These are phyloP conservation scores for Camponotus vicinus DNA, from an alignment of 1,140 invertebrate species.

Conservation along the genomic window DNA sequence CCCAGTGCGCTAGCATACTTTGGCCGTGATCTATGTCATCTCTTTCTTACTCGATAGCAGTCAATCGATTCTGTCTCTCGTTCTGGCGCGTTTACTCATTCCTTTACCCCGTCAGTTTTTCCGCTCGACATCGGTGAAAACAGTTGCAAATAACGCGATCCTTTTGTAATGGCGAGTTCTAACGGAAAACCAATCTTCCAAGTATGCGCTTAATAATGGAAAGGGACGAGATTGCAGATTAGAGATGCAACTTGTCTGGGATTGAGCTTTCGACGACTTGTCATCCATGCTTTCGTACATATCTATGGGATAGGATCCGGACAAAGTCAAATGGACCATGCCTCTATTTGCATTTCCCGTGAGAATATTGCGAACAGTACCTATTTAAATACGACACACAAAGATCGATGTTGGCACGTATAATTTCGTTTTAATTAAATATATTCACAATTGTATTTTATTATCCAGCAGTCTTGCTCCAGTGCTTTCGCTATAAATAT, in stretches of 20 bases:
- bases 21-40: slow-evolving; percentile 53
- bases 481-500: not conserved
- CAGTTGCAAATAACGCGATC: not conserved
- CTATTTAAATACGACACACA: slow-evolving; percentile 30
- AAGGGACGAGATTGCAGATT: slow-evolving; percentile 21
- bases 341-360: slow-evolving; percentile 20
- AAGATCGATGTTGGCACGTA: not conserved
- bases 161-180: not conserved
- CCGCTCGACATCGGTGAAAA: slow-evolving; percentile 12
- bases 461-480: not conserved
- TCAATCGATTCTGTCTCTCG: slow-evolving; percentile 49
- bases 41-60: slow-evolving; percentile 50
- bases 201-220: slow-evolving; percentile 27
- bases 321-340: slow-evolving; percentile 17
- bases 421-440: slow-evolving; percentile 27
- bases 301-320: not conserved
- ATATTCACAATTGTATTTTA: not conserved
- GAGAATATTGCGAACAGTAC: slow-evolving; percentile 21
- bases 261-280: slow-evolving; percentile 63
- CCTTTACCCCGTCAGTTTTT: slow-evolving; percentile 12
- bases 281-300: not conserved
- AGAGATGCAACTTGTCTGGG: not conserved
- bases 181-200: not conserved
- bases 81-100: not conserved
- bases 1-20: slow-evolving; percentile 49